Evolutionary conservation across 2,888 invertebrate genomes (phyloP).

Genomic region (Melitaea athalia): DNA sequence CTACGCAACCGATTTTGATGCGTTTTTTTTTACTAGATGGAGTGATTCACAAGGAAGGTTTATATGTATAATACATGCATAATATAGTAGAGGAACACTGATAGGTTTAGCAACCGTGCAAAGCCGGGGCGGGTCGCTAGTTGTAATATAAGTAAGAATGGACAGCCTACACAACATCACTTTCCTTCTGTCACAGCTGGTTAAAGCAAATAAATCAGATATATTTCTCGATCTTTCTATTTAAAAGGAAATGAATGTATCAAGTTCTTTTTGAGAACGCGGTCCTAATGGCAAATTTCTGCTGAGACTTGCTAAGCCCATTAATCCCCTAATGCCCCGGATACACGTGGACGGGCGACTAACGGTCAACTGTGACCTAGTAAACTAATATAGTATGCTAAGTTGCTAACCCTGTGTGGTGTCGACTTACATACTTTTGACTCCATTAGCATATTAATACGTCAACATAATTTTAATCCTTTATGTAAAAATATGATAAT

Average conservation of each 20-base stretch:
- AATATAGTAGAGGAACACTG: too few relatives aligned
- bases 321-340: constrained; percentile 12
- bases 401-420: background rate
- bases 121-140: too few relatives aligned
- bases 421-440: background rate
- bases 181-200: background rate
- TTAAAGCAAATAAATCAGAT: background rate
- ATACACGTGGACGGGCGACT: constrained; percentile 12
- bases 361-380: constrained; percentile 13
- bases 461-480: background rate
- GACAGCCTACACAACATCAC: too few relatives aligned
- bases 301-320: background rate
- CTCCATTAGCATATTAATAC: constrained; percentile 7
- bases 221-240: background rate
- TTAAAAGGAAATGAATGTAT: background rate
- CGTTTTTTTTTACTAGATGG: too few relatives aligned
- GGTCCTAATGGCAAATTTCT: background rate
- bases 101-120: too few relatives aligned
- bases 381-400: too few relatives aligned
- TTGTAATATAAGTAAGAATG: too few relatives aligned
- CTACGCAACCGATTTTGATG: too few relatives aligned
- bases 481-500: background rate
- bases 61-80: too few relatives aligned
- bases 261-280: background rate
- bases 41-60: too few relatives aligned